phyloP scores from a whole-genome alignment of 1,140 invertebrate species.

The Ceratosolen solmsi region DNA sequence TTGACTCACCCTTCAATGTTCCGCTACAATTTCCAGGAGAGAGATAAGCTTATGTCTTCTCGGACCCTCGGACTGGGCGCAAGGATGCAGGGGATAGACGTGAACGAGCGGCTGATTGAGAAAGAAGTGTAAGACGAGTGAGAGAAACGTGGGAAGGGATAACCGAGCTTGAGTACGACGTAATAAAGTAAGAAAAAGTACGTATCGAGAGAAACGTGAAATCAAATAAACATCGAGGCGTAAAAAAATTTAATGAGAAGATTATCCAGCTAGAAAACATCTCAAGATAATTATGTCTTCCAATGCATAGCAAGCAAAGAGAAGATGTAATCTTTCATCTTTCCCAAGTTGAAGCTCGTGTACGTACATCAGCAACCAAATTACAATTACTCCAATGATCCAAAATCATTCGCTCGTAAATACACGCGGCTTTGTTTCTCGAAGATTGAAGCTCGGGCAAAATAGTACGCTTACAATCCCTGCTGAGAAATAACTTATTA shows the following conservation, averaged over 20 bases:
- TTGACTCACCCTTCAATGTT: slow-evolving; percentile 63
- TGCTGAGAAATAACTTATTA: neutral
- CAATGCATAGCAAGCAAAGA: slow-evolving; percentile 23
- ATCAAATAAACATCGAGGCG: neutral
- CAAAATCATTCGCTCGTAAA: no score
- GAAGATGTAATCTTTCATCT: neutral
- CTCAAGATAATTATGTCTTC: neutral
- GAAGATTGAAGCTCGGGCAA: no score
- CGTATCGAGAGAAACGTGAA: neutral
- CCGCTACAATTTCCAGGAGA: slow-evolving; percentile 69
- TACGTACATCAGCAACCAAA: no score
- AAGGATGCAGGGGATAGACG: slow-evolving; percentile 7
- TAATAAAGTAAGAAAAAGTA: neutral
- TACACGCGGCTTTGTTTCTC: no score
- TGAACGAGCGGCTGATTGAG: neutral
- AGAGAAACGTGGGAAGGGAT: neutral
- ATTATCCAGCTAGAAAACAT: neutral
- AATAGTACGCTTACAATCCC: neutral
- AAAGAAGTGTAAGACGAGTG: neutral
- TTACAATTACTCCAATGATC: no score
- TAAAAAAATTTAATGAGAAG: neutral
- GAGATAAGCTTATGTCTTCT: slow-evolving; percentile 68
- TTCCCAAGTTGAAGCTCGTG: no score
- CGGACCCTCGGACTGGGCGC: slow-evolving; percentile 50
- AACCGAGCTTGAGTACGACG: neutral